A percentile compares a stretch with the other conserved stretches of the same genome.
phyloP scores from a whole-genome alignment of 1,140 invertebrate genomes.

The Drosophila albomicans region DNA sequence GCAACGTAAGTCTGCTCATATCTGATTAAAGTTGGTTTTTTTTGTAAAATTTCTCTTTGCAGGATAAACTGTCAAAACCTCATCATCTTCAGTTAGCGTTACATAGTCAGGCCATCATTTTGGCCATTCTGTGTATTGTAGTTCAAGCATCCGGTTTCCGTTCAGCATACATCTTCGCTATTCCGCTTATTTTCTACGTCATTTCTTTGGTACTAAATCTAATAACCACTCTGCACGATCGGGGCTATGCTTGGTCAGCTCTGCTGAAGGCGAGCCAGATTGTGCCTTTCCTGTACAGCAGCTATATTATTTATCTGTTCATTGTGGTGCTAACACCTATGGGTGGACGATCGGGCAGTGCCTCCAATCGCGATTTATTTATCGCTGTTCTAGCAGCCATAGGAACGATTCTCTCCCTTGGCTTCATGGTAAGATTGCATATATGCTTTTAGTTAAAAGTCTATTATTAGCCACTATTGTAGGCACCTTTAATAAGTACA shows the following conservation, averaged over 20 bases:
- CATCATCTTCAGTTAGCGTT: slow-evolving; percentile 59
- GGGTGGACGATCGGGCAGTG: slow-evolving; percentile 87
- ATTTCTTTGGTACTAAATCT: slow-evolving; percentile 57
- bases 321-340: slow-evolving; percentile 89
- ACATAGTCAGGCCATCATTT: slow-evolving; percentile 61
- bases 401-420: slow-evolving; percentile 74
- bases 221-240: slow-evolving; percentile 56
- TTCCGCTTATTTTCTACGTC: slow-evolving; percentile 62
- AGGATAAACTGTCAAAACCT: slow-evolving; percentile 51
- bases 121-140: slow-evolving; percentile 41
- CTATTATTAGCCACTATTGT: background rate
- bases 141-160: slow-evolving; percentile 53
- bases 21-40: background rate
- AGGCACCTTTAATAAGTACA: slow-evolving; percentile 73
- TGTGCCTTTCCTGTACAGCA: slow-evolving; percentile 86
- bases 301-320: slow-evolving; percentile 88
- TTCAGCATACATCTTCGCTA: slow-evolving; percentile 56
- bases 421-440: slow-evolving; percentile 60
- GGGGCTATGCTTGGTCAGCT: slow-evolving; percentile 87
- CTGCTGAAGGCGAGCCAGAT: slow-evolving; percentile 85
- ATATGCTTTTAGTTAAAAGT: no score
- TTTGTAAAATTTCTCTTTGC: background rate
- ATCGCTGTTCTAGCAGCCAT: slow-evolving; percentile 85
- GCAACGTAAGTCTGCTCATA: slow-evolving; percentile 36
- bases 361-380: slow-evolving; percentile 87